Evolutionary conservation across 2,888 invertebrate species (phyloP), one percentile per base, ranked within the genome.

Genomic region (Baronia brevicornis): DNA sequence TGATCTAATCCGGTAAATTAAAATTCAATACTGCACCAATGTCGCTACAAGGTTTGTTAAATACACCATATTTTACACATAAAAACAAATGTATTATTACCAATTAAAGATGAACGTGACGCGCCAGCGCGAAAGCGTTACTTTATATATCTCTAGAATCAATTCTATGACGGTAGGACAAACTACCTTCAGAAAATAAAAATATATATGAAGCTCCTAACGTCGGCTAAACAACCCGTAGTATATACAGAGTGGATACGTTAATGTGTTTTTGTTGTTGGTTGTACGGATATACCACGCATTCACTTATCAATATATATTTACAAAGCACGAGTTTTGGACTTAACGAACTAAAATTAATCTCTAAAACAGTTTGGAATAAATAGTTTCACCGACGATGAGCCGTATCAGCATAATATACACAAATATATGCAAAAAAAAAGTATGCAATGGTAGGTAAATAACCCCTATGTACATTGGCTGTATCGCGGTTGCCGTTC

Each of bases 321-420:
- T 19, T 36, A 36, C 36, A 36, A 27, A 28, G 31, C 36, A 4
- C 23, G 8, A 36, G 24, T 13, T 28, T 13, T 9, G 30, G 24
- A 32, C 18, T 15, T 20, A 12, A 32, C 14, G 20, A 28, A 23
- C 38, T 43, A 43, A 38, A 43, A 38, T 18, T 10, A 28, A 39
- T 38, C n/a, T n/a, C n/a, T n/a, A 11, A 36, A 30, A 44, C 30
- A 40, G 41, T 36, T 41, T 44, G 49, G 51, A 53, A 53, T 53
- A 53, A 53, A 53, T 53, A 50, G 38, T 43, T 32, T 41, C 35
- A 39, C 23, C 5, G 5, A 29, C 9, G 4, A 13, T 13, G 19
- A 5, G 20, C 7, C 25, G 12, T 39, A 44, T 41, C 13, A 44
- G 45, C 48, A 46, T 38, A 51, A 53, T 51, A 53, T 51, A 53